phyloP scores from a whole-genome alignment of 2,797 vertebrate genomes.

The Intellagama lesueurii region DNA sequence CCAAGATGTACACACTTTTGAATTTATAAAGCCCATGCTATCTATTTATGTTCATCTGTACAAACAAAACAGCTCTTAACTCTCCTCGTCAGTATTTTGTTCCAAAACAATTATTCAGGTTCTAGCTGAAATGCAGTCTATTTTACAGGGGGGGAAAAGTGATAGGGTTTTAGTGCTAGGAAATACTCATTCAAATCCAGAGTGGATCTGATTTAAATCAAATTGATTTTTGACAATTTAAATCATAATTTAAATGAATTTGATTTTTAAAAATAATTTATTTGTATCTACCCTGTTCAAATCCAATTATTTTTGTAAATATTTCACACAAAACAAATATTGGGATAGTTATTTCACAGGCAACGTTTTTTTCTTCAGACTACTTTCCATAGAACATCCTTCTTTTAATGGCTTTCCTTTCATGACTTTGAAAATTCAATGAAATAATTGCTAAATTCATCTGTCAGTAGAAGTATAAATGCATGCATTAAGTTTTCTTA shows the following conservation, averaged over 20 bases:
- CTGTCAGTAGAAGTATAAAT: conserved; percentile 7
- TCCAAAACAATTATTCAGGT: background rate
- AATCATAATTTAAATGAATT: no score
- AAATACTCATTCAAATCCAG: background rate
- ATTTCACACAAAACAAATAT: background rate
- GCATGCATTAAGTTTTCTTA: background rate
- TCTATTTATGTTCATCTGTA: background rate
- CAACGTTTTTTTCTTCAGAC: conserved; percentile 57
- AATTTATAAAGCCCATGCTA: background rate
- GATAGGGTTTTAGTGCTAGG: background rate
- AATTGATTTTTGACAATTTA: background rate
- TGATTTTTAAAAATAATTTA: no score
- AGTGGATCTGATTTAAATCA: no score
- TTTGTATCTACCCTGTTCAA: no score
- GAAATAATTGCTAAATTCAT: conserved; percentile 51
- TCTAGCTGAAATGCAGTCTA: background rate
- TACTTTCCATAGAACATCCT: conserved; percentile 42
- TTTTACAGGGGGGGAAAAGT: background rate
- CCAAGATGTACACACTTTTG: background rate
- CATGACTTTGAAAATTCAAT: conserved; percentile 50
- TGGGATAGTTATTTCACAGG: conserved; percentile 11
- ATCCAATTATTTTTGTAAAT: conserved; percentile 21
- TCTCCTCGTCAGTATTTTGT: no score
- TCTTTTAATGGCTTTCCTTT: conserved; percentile 34
- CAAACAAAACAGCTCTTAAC: background rate